Evolutionary conservation across 2,113 vertebrate genomes (phyloP), one percentile per base, ranked within the genome.

Genomic region (Narcine bancroftii): DNA sequence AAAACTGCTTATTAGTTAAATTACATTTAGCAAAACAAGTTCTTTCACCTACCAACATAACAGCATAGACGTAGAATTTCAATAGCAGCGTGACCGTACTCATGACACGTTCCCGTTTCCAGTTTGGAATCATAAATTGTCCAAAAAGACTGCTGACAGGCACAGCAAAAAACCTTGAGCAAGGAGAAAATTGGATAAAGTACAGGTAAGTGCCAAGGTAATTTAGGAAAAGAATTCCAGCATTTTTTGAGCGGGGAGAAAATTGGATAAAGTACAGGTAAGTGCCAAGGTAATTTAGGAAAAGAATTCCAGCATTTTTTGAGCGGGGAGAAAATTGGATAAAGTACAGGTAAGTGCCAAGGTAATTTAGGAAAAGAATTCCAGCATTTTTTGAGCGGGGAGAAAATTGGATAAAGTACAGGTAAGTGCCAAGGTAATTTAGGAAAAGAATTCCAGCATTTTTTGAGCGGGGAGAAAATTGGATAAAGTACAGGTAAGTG

Each of bases 91-190:
- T 17, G 29, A 71, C 11, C 2, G 89, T 69, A 65, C 66, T 69
- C 89, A 91, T 69, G 39, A 91, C 66, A 71, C 89, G 89, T 47
- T 91, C 89, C 42, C 89, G 89, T 91, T 91, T 91, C 89, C 89
- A 91, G 39, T 45, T 66, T 45, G 66, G 63, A 13, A 91, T 91
- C 13, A 91, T 71, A 71, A 91, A 91, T 91, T 91, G 63, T 91
- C 89, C 89, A 42, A 91, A 91, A 91, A 91, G 63, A 26, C 29
- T 91, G 13, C 89, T 91, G 24, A 71, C 3, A 29, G 89, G 89
- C 39, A 91, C 89, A 47, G 65, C 89, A 91, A 91, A 91, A 47
- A 91, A 91, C 89, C 89, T 91, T 42, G 21, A 36, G 21, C n/a
- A 17, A 0, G 65, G 42, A 21, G 33, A 33, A 60, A 69, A 45